Evolutionary conservation across 2,888 invertebrate species (phyloP), one percentile per base, ranked within the genome.

Genomic region (Cephus pulcher): DNA sequence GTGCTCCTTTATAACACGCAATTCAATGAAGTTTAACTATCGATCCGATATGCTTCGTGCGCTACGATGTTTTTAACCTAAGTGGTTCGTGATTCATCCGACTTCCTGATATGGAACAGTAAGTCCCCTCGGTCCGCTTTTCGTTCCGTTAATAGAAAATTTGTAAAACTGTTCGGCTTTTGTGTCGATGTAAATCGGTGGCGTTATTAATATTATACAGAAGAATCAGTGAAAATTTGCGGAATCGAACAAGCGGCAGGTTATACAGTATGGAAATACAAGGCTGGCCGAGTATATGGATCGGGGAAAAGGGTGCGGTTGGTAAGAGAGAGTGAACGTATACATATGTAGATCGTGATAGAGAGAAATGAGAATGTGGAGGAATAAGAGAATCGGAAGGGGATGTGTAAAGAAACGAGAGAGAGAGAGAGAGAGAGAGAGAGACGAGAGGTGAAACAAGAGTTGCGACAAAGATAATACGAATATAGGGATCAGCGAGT

Each of bases 241-340:
- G 79, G 82, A 80, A 82, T 85, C 56, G 75, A 70, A 76, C 69
- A 69, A 75, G 74, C 73, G 75, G 81, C 78, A 75, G 80, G 84
- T 85, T 84, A 86, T 84, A 81, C 84, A 86, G 84, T 84, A 86
- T 87, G 84, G 83, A 84, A 87, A 85, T 87, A 71, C 32, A 56
- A 56, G 56, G 23, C 9, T 56, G 56, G 0, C 56, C 56, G 23
- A 56, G 23, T 56, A 56, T 56, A 85, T 84, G 82, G 79, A 80
- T 76, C 80, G 79, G 82, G 23, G 56, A 15, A 56, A 2, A 56
- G 56, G 23, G 56, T 15, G 56, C 23, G 56, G 56, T 76, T 74
- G 77, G 69, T 80, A 69, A 71, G 75, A 70, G 33, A 71, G 30
- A 56, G 15, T 9, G 56, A 56, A 56, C 23, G 56, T 56, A 23